Evolutionary conservation across 2,797 vertebrate species (phyloP).

Genomic region (Ambastaia sidthimunki): DNA sequence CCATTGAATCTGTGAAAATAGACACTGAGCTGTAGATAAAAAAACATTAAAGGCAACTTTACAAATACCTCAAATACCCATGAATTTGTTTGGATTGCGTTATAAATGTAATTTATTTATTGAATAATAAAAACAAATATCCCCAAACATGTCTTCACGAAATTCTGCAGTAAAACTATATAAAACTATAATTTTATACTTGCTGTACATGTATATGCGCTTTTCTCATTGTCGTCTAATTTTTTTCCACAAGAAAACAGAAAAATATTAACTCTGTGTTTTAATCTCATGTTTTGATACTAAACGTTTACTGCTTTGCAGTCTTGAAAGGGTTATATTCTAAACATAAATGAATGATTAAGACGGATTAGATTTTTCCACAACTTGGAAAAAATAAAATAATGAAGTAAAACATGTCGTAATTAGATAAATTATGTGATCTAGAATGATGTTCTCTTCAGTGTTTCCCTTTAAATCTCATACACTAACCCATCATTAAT

Average conservation of each 20-base stretch:
- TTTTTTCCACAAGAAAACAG: no score
- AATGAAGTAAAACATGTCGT: neutral
- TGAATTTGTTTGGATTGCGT: constrained; percentile 72
- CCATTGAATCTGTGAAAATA: constrained; percentile 60
- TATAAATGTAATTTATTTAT: constrained; percentile 81
- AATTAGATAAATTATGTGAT: neutral
- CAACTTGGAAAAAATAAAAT: no score
- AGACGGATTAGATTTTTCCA: no score
- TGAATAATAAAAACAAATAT: constrained; percentile 82
- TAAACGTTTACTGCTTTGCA: neutral
- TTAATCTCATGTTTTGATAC: neutral
- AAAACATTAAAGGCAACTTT: constrained; percentile 68
- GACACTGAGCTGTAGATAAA: no score
- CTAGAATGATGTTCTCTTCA: neutral
- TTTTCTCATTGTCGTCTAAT: no score
- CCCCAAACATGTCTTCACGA: constrained; percentile 69
- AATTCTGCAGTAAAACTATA: no score
- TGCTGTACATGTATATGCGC: no score
- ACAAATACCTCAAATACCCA: constrained; percentile 92
- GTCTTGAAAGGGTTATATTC: neutral
- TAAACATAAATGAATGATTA: neutral
- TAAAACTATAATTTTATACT: no score
- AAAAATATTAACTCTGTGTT: no score
- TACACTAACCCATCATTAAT: neutral
- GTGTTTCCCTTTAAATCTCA: neutral